phyloP scores from a whole-genome alignment of 2,888 invertebrate species.

The Palloptera scutellata region DNA sequence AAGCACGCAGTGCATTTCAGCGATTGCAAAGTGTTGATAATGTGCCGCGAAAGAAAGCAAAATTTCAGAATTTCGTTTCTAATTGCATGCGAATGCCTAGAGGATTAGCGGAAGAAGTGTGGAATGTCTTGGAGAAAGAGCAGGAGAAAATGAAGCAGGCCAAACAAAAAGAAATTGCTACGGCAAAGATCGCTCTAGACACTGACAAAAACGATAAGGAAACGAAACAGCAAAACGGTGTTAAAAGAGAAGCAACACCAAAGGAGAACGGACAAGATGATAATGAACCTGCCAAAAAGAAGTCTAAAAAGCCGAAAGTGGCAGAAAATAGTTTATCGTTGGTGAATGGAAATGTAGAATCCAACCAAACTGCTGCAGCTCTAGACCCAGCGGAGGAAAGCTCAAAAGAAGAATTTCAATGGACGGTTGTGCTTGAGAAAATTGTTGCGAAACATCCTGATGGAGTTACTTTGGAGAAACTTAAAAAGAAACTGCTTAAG shows the following conservation, averaged over 20 bases:
- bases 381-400: background rate
- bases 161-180: slow-evolving; percentile 44
- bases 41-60: slow-evolving; percentile 85
- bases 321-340: background rate
- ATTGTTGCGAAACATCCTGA: slow-evolving; percentile 64
- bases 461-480: slow-evolving; percentile 75
- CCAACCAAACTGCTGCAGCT: background rate
- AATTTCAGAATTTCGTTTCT: slow-evolving; percentile 81
- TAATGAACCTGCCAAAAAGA: slow-evolving; percentile 34
- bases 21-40: slow-evolving; percentile 77
- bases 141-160: slow-evolving; percentile 63
- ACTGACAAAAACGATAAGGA: slow-evolving; percentile 25
- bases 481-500: slow-evolving; percentile 78
- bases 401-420: slow-evolving; percentile 47
- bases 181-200: slow-evolving; percentile 40
- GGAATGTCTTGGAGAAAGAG: slow-evolving; percentile 68
- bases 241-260: slow-evolving; percentile 57
- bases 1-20: slow-evolving; percentile 72
- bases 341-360: background rate
- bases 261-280: slow-evolving; percentile 39
- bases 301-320: slow-evolving; percentile 30
- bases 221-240: slow-evolving; percentile 58
- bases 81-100: slow-evolving; percentile 69
- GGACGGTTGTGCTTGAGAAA: slow-evolving; percentile 47
- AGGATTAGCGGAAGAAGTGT: slow-evolving; percentile 75